Evolutionary conservation across 2,888 invertebrate genomes (phyloP).

Genomic region (Caenorhabditis parvicauda): DNA sequence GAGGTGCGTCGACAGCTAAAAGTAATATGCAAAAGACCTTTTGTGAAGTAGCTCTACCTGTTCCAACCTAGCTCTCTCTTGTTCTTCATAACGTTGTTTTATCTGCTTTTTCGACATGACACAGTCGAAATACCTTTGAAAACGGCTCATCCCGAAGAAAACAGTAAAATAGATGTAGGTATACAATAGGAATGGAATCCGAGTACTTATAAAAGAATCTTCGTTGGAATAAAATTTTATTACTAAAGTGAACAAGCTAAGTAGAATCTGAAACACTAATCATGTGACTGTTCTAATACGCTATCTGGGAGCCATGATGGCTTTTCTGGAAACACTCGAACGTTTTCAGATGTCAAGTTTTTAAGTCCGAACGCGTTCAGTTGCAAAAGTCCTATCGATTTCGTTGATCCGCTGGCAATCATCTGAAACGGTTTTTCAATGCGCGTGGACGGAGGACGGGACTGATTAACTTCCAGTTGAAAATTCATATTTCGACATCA

Average conservation of each 20-base stretch:
- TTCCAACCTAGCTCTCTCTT: constrained; percentile 23
- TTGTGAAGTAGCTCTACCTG: background rate
- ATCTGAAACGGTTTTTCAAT: constrained; percentile 8
- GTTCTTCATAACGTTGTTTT: constrained; percentile 32
- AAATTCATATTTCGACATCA: background rate
- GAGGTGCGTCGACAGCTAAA: no score
- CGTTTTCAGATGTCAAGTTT: constrained; percentile 9
- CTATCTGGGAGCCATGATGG: constrained; percentile 30
- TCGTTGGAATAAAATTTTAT: no score
- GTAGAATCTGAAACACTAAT: no score
- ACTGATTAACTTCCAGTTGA: background rate
- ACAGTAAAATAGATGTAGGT: no score
- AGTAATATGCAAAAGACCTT: background rate
- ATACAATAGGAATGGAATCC: no score
- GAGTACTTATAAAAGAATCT: no score
- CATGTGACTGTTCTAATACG: no score
- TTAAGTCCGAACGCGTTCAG: constrained; percentile 15
- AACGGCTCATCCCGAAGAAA: no score
- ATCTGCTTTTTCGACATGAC: constrained; percentile 54
- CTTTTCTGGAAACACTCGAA: constrained; percentile 4
- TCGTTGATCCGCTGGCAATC: constrained; percentile 15
- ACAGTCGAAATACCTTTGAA: no score
- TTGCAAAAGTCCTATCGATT: constrained; percentile 21
- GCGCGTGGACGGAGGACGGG: background rate
- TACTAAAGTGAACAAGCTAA: no score